Evolutionary conservation across 2,113 vertebrate species (phyloP).

Genomic region (Rafetus swinhoei): DNA sequence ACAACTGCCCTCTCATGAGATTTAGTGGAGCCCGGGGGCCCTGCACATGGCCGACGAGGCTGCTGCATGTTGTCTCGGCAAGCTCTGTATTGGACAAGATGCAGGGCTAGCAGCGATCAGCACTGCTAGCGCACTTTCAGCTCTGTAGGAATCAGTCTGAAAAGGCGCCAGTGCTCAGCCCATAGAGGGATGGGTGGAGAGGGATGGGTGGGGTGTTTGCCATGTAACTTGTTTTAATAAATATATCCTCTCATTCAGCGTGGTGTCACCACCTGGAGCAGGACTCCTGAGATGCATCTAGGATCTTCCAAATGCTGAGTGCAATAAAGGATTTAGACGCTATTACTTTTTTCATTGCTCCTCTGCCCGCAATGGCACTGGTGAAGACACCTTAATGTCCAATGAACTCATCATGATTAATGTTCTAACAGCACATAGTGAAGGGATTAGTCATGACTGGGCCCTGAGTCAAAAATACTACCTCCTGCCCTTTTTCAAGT

Average conservation of each 20-base stretch:
- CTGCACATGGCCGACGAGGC: neutral
- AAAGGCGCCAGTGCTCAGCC: neutral
- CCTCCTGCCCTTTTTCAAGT: constrained; percentile 39
- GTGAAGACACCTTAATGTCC: neutral
- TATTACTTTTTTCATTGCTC: neutral
- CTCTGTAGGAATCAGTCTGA: neutral
- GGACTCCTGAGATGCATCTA: neutral
- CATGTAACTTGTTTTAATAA: neutral
- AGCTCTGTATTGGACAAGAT: neutral
- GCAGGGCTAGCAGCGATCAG: neutral
- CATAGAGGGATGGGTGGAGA: neutral
- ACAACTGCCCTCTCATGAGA: neutral
- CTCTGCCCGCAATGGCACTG: accelerated
- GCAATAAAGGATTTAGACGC: neutral
- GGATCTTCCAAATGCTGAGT: neutral
- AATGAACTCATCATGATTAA: neutral
- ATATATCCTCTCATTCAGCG: neutral
- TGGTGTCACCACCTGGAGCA: neutral
- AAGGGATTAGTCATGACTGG: neutral
- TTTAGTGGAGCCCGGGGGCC: neutral
- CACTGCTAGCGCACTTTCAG: neutral
- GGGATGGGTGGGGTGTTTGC: neutral
- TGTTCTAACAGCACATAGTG: accelerated
- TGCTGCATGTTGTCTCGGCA: neutral
- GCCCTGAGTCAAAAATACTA: constrained; percentile 46